Evolutionary conservation across 2,888 invertebrate species (phyloP).

Genomic region (Perizoma affinitatum): DNA sequence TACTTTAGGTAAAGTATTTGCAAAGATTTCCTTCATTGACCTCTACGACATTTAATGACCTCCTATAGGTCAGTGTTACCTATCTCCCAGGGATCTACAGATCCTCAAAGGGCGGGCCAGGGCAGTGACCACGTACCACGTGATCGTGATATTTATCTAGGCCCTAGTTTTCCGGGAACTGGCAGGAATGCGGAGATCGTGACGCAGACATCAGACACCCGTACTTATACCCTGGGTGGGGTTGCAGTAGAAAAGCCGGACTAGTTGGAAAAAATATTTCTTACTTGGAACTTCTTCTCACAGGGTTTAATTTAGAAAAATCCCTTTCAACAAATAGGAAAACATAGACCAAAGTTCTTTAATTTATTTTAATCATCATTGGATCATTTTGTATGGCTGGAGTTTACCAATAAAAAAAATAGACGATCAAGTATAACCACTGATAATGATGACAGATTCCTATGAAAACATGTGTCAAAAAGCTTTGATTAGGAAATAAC

Average conservation of each 20-base stretch:
- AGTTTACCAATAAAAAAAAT: too few species aligned
- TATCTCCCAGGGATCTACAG: conserved; percentile 17
- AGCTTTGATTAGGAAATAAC: too few species aligned
- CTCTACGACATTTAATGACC: neutral
- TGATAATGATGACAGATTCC: too few species aligned
- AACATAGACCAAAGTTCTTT: too few species aligned
- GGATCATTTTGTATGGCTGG: too few species aligned
- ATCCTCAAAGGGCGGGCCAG: conserved; percentile 22
- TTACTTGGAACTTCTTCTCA: too few species aligned
- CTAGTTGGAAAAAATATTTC: neutral
- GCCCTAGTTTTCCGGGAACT: conserved; percentile 25
- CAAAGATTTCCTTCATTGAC: conserved; percentile 1
- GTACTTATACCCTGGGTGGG: neutral
- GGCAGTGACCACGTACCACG: conserved; percentile 23
- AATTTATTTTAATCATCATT: too few species aligned
- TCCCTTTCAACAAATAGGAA: too few species aligned
- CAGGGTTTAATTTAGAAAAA: too few species aligned
- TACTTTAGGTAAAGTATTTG: too few species aligned
- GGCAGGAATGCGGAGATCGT: conserved; percentile 41
- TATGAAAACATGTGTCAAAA: too few species aligned
- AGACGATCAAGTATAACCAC: too few species aligned
- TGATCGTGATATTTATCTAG: conserved; percentile 34
- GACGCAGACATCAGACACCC: conserved; percentile 43
- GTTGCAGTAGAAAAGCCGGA: neutral
- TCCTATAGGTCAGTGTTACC: conserved; percentile 14